Percentiles rank a stretch among this genome's conserved stretches.
Conservation (phyloP, 2,797 vertebrate species). For the Heteromormyrus szaboi region DNA sequence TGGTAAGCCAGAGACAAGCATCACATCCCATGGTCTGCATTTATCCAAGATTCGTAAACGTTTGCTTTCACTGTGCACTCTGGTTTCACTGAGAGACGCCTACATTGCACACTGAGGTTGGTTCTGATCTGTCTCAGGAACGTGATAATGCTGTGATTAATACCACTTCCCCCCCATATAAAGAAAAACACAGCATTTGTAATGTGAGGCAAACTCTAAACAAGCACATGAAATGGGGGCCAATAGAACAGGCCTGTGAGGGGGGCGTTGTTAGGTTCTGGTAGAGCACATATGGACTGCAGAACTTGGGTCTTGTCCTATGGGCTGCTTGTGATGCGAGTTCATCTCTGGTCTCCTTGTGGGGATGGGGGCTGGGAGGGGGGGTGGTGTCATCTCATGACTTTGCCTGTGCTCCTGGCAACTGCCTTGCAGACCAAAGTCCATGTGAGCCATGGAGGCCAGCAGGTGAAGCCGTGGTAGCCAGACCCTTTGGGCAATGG, state of each 20-base stretch:
- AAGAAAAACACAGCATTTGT: constrained; percentile 1
- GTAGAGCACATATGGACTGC: constrained; percentile 27
- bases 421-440: not conserved
- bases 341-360: constrained; percentile 12
- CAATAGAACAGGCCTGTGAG: not conserved
- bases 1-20: not conserved
- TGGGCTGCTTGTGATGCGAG: not conserved
- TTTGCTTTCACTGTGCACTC: not conserved
- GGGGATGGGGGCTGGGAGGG: not conserved
- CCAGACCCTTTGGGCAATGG: not conserved
- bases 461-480: constrained; percentile 16
- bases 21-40: not conserved
- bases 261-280: not conserved
- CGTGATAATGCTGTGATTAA: not conserved
- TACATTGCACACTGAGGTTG: too few relatives aligned
- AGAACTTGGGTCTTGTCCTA: constrained; percentile 14
- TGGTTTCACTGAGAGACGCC: not conserved
- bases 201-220: constrained; percentile 14
- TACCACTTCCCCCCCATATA: not conserved
- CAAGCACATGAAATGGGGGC: not conserved
- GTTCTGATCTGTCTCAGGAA: not conserved
- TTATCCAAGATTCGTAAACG: not conserved
- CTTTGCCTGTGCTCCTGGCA: not conserved
- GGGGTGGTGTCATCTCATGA: not conserved
- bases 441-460: constrained; percentile 28